Base-by-base conservation (phyloP, 1,140 invertebrate species). In the Drosophila suzukii region DNA sequence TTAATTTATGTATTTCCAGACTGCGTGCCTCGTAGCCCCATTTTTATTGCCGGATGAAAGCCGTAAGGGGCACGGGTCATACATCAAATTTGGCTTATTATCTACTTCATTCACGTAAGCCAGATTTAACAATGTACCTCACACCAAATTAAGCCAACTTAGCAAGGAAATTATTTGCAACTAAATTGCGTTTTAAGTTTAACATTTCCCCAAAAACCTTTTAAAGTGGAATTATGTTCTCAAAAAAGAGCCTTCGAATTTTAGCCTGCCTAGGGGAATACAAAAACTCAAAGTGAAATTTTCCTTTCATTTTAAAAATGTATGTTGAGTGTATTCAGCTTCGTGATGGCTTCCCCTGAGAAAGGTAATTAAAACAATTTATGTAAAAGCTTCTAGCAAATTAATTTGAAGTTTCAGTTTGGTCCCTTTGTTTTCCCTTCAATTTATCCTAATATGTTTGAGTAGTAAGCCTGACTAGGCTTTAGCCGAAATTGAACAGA, bases 1-100 rank as follows among this genome's bases (percentile, higher is more conserved):
- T 54, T 75, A 75, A 75, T 75, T 75, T 75, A 75, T 75, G 73
- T 56, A 58, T 58, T 49, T 32, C 27, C 39, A 34, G 41, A 55
- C 27, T 49, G 30, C 4, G 24, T 6, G 36, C 24, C 24, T 38
- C 27, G 13, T 46, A 8, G 15, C 41, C 34, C 13, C 12, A n/a
- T 12, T 38, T 65, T 66, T 67, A 66, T 43, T 44, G 53, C 73
- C 72, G 10, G 24, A 56, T 57, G 71, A 53, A 65, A 34, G 41
- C 10, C 47, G 27, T 51, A 27, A 55, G 58, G 47, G 27, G 20
- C 15, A 51, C 36, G 38, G 53, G 36, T 51, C 34, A 58, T 67
- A 38, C 32, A 49, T 53, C 11, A 60, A 47, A 47, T 62, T 63
- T 63, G 20, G n/a, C 34, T 49, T 43, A 67, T 27, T 34, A 15